Conservation (phyloP, 2,888 invertebrate genomes). For the Sepiola atlantica region DNA sequence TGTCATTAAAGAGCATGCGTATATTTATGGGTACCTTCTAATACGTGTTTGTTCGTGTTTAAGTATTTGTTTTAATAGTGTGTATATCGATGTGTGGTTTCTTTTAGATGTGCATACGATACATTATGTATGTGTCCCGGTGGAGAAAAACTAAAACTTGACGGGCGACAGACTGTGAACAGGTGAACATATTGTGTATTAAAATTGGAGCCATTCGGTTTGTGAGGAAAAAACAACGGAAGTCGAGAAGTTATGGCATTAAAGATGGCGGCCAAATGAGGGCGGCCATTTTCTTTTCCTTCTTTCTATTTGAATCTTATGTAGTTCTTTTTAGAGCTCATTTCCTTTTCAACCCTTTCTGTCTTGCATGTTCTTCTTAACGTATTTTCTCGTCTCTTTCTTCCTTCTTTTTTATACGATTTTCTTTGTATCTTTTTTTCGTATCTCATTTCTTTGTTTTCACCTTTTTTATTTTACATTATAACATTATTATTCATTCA, state of each 20-base stretch:
- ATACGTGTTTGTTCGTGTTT: background rate
- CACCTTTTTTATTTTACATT: too few relatives aligned
- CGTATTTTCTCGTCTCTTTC: background rate
- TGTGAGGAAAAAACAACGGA: constrained; percentile 32
- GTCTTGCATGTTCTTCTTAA: background rate
- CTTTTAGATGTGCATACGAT: background rate
- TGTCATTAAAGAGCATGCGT: background rate
- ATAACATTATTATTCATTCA: too few relatives aligned
- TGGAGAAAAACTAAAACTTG: background rate
- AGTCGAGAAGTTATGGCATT: background rate
- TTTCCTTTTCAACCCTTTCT: background rate
- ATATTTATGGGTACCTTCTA: background rate
- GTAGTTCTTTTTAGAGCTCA: background rate
- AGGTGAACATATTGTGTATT: background rate
- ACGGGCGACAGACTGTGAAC: constrained; percentile 18
- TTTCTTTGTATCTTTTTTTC: background rate
- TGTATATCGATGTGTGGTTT: background rate
- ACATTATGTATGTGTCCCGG: background rate
- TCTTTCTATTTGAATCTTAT: background rate
- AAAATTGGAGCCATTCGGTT: background rate
- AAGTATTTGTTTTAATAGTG: background rate
- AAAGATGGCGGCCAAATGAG: background rate
- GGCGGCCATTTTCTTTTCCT: background rate
- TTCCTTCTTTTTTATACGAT: background rate
- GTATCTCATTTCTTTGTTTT: background rate